Evolutionary conservation across 2,888 invertebrate genomes (phyloP).

Genomic region (Athripsodes cinereus): DNA sequence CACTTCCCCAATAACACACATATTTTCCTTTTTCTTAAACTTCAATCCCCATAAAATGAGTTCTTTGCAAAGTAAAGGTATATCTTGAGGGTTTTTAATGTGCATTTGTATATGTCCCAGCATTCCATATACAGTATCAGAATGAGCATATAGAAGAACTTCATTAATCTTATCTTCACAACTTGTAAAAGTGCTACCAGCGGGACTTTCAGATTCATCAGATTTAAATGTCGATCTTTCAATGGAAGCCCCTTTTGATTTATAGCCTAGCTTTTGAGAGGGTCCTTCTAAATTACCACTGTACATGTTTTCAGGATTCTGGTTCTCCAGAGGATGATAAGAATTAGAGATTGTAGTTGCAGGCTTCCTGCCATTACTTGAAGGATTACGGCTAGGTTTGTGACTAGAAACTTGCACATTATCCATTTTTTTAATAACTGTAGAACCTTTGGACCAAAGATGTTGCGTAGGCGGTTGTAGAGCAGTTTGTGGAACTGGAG

Average conservation of each 20-base stretch:
- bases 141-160: constrained; percentile 5
- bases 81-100: constrained; percentile 5
- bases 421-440: constrained; percentile 30
- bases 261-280: constrained; percentile 31
- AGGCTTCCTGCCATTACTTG: constrained; percentile 22
- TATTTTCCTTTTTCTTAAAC: constrained; percentile 10
- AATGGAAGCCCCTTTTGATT: constrained; percentile 46
- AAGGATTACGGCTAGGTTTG: constrained; percentile 29
- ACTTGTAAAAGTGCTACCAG: neutral
- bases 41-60: constrained; percentile 17
- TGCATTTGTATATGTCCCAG: constrained; percentile 13
- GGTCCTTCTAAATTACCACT: constrained; percentile 19
- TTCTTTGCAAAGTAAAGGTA: constrained; percentile 15
- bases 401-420: constrained; percentile 15
- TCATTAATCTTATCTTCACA: constrained; percentile 9
- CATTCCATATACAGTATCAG: constrained; percentile 16
- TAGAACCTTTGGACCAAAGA: constrained; percentile 38
- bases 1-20: constrained; percentile 16
- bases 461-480: constrained; percentile 34
- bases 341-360: constrained; percentile 41
- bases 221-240: constrained; percentile 47
- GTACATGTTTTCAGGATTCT: constrained; percentile 32
- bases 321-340: constrained; percentile 43
- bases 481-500: constrained; percentile 17
- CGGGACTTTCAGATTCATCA: constrained; percentile 6